Evolutionary conservation across 2,797 vertebrate species (phyloP), one percentile per base, ranked within the genome.

Genomic region (Diplodus sargus): DNA sequence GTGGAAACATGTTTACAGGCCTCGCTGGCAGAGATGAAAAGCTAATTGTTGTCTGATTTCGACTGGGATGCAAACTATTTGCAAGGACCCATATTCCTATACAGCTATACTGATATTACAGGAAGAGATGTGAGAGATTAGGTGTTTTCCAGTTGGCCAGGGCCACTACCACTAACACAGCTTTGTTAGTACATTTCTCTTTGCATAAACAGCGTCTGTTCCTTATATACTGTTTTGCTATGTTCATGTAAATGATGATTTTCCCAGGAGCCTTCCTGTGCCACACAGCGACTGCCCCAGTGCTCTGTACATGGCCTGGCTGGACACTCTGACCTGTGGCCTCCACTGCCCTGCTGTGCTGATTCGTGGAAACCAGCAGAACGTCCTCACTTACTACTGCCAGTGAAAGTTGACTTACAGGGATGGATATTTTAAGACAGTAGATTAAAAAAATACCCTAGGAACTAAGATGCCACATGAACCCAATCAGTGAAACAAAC

Each of bases 311-410:
- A 94, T 95, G 93, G 91, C 94, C 68, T 95, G 94, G 94, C 75
- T 96, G 82, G 93, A 96, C 47, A 86, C 87, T 0, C 85, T 96
- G 76, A 95, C 92, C 23, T 90, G 69, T n/a, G 92, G 93, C 76
- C 91, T 95, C 1, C 81, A 84, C 74, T 94, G 93, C 16, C 95
- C 94, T 0, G 47, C 81, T 0, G 83, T 90, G 63, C 91, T 96
- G 61, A 95, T 95, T 61, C 85, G 91, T 78, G 94, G 95, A 65
- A 95, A 96, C 88, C 96, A 96, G 86, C 90, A 96, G 70, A 94
- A 95, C 4, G 90, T 93, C 0, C 90, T 95, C 58, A 95, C 93
- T 1, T 90, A 95, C 81, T 95, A 95, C 92, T 95, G 94, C 84
- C 92, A 94, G 86, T 95, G 77, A 94, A 70, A 45, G 10, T 23